Evolutionary conservation across 35 echinoderm and acorn worm species (phyloP).

Genomic region (Anneissia japonica): DNA sequence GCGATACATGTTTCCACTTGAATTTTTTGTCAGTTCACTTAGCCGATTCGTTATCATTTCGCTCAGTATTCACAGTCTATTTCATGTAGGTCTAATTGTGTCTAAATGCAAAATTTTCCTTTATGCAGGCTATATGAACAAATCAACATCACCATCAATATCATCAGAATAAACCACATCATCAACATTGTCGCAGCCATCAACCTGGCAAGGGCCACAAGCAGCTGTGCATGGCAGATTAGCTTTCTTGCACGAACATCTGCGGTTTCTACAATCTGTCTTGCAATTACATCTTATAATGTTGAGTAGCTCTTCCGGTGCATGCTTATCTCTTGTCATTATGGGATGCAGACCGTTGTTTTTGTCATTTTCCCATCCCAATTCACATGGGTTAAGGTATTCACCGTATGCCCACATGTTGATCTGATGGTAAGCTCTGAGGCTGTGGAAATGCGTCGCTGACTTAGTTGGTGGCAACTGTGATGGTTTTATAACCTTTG

Average conservation of each 20-base stretch:
- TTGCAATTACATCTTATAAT: slow-evolving; percentile 29
- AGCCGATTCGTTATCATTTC: no score
- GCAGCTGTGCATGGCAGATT: slow-evolving; percentile 5
- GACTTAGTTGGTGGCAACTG: not conserved
- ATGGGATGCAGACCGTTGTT: not conserved
- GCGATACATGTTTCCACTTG: no score
- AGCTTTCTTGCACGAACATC: slow-evolving; percentile 18
- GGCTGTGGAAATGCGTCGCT: not conserved
- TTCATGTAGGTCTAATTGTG: no score
- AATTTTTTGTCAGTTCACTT: no score
- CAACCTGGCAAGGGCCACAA: slow-evolving; percentile 15
- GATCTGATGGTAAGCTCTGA: not conserved
- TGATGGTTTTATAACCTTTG: not conserved
- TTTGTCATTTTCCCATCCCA: slow-evolving; percentile 9
- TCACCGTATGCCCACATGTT: not conserved
- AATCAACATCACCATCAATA: no score
- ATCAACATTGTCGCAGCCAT: not conserved
- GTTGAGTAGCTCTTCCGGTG: slow-evolving; percentile 5
- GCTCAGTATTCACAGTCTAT: no score
- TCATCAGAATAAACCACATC: no score
- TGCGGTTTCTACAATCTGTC: not conserved
- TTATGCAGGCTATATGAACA: no score
- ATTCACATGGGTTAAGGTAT: not conserved
- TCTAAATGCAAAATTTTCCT: no score
- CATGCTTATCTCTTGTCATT: not conserved